Evolutionary conservation across 2,888 invertebrate species (phyloP), one percentile per base, ranked within the genome.

Genomic region (Drosophila koepferae): DNA sequence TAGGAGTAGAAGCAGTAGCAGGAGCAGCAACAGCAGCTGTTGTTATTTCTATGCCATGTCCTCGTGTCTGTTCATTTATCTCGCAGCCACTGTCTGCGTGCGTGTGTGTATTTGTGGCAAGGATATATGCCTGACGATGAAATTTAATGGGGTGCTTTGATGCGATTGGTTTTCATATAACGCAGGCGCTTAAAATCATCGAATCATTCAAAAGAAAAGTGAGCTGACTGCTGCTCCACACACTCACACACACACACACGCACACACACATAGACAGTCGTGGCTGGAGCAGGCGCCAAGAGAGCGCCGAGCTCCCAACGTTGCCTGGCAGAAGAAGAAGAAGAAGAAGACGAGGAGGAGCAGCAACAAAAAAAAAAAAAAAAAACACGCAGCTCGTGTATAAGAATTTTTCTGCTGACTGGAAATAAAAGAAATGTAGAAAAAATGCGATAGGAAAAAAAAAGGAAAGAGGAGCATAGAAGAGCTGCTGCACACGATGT

Each of bases 171-270:
- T 93, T 93, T 91, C 93, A 93, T 91, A 93, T 93, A 93, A 93
- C 93, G 93, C 93, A 93, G 93, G 93, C 93, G 93, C 93, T 93
- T 92, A 93, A 93, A 93, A 93, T 93, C 93, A 93, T 93, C 93
- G 93, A 93, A 93, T 93, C 93, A 92, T 92, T 92, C 91, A 91
- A 91, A 92, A 92, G 92, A 91, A 91, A 91, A 91, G 87, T 86
- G 86, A 86, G 84, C 85, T 87, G 86, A 83, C 86, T 79, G 81
- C 89, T 80, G 81, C 89, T 80, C 72, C 76, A 81, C 76, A 82
- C 82, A 72, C 67, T 78, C 74, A 65, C 56, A 48, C 20, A 18
- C 58, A 40, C 74, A 66, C 60, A 70, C 60, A 70, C 60, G 62
- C 63, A 67, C 59, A 64, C 51, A 43, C n/a, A 14, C 38, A 16